Evolutionary conservation across 1,140 invertebrate species (phyloP), one percentile per base, ranked within the genome.

Genomic region (Drosophila navojoa): DNA sequence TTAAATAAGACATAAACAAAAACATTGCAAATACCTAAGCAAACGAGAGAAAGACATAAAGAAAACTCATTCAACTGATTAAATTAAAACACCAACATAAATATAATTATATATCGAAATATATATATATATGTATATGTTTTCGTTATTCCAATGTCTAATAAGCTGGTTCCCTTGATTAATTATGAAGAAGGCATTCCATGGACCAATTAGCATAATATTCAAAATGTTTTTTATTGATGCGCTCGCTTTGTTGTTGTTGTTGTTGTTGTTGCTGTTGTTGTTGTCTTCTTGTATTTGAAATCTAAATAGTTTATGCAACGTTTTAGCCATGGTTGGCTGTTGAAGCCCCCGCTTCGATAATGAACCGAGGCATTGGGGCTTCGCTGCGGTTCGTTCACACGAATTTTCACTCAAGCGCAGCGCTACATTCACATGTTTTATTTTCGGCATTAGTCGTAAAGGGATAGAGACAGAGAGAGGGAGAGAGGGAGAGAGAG

Each of bases 361-460:
- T 54, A 53, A 15, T 44, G 49, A 50, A 42, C 15, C 22, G 19
- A n/a, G 29, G 40, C 40, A 55, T 63, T 63, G 42, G 60, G 2
- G 16, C 11, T 5, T n/a, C 49, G 45, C 47, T 59, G 61, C 66
- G 77, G 73, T 84, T 85, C 81, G 49, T 85, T 84, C 81, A 85
- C 81, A 80, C 53, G 77, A 52, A 60, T 61, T 85, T 85, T 77
- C 81, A 77, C 81, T 71, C 77, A 85, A 84, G 72, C 80, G 68
- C 76, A 70, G 59, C 77, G 63, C 42, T 68, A 73, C 68, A 79
- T 79, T 84, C 76, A 79, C 80, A 84, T 73, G 54, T 69, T 84
- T 79, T 50, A 71, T 64, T 79, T 82, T 78, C 49, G 79, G 73
- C 59, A 45, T 32, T n/a, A 52, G 57, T 42, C 32, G 44, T 19